A percentile compares a stretch with the other conserved stretches of the same genome.
Evolutionary conservation across 2,113 vertebrate genomes (phyloP).

Genomic region (Glaucidium brasilianum): DNA sequence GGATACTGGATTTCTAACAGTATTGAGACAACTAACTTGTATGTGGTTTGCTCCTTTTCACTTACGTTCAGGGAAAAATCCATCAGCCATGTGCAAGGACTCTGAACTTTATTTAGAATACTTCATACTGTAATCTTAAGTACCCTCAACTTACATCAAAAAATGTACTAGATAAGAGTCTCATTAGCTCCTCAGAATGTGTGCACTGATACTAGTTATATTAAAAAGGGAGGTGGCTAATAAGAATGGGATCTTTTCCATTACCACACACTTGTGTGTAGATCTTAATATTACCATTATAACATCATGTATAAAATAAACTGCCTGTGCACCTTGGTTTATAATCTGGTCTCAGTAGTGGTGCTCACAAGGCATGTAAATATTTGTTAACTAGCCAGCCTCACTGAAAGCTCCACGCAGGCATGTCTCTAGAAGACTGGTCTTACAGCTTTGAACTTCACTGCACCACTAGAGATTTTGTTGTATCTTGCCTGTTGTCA

Average conservation of each 20-base stretch:
- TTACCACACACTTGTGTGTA: not conserved
- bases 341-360: not conserved
- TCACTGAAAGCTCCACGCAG: not conserved
- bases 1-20: not conserved
- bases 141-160: not conserved
- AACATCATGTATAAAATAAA: not conserved
- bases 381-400: not conserved
- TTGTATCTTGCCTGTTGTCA: not conserved
- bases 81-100: not conserved
- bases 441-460: not conserved
- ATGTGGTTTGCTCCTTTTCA: not conserved
- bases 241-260: not conserved
- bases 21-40: not conserved
- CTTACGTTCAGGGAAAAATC: not conserved
- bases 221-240: not conserved
- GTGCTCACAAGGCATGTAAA: not conserved
- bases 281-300: not conserved
- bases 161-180: not conserved
- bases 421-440: rapidly evolving
- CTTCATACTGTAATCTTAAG: not conserved
- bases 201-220: not conserved
- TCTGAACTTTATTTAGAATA: not conserved
- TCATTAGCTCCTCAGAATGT: not conserved
- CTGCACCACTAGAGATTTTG: not conserved
- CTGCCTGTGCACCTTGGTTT: not conserved